Percentiles rank a stretch among this genome's conserved stretches.
These are phyloP conservation scores for Alectura lathami DNA, from an alignment of 2,113 vertebrate species.

Conservation along the genomic window DNA sequence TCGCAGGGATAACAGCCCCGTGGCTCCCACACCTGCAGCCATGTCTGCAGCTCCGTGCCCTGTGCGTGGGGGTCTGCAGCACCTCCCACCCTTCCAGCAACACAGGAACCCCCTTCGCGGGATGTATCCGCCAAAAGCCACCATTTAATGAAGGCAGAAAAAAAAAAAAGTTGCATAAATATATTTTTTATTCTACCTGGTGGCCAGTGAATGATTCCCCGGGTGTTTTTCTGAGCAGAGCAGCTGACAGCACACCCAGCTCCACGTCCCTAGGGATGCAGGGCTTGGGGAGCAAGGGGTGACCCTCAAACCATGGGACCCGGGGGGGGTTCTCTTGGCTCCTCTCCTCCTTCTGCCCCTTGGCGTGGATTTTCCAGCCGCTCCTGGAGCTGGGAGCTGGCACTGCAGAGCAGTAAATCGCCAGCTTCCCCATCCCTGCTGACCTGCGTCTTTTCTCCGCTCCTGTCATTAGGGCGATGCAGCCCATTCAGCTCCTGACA, in stretches of 20 bases:
- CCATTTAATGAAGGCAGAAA: neutral
- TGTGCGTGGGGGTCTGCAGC: neutral
- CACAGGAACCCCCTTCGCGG: neutral
- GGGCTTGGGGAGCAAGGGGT: fast-evolving
- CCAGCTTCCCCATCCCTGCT: neutral
- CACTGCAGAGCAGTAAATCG: conserved; percentile 15
- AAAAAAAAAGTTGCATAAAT: no score
- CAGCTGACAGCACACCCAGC: neutral
- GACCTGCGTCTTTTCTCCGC: conserved; percentile 49
- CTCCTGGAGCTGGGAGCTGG: neutral
- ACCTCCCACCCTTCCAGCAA: neutral
- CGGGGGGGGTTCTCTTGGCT: fast-evolving
- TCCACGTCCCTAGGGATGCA: neutral
- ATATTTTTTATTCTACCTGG: neutral
- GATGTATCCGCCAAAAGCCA: fast-evolving
- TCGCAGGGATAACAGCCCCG: fast-evolving
- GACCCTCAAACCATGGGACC: neutral
- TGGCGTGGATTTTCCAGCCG: fast-evolving
- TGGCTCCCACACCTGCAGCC: neutral
- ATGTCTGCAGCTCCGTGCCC: fast-evolving
- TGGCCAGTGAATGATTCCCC: neutral
- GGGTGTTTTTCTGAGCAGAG: neutral
- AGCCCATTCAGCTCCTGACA: conserved; percentile 67
- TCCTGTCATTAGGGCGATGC: conserved; percentile 59
- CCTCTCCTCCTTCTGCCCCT: neutral